Conservation (phyloP, 2,888 invertebrate species). For the Thelaira solivaga region DNA sequence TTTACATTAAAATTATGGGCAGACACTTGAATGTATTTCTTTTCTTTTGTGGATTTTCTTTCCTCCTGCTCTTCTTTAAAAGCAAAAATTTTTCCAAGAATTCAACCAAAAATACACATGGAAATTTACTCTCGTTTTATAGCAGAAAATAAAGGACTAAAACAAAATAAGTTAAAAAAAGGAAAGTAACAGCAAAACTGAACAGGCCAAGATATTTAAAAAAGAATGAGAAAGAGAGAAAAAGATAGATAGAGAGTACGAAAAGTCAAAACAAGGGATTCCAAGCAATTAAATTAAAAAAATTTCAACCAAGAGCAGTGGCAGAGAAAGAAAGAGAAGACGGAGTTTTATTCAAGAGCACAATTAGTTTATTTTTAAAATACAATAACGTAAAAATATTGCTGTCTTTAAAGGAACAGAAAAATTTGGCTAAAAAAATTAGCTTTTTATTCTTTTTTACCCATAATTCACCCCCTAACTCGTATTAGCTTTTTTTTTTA, state of each 20-base stretch:
- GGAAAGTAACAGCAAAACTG: too few species aligned
- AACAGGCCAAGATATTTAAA: too few species aligned
- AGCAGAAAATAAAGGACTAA: not conserved
- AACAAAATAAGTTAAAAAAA: not conserved
- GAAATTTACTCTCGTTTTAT: conserved; percentile 14
- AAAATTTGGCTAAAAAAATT: too few species aligned
- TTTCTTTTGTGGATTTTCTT: not conserved
- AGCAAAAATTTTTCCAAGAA: conserved; percentile 19
- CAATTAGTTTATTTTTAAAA: too few species aligned
- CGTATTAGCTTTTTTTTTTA: too few species aligned
- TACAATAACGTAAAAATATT: too few species aligned
- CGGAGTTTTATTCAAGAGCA: not conserved
- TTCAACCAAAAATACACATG: not conserved
- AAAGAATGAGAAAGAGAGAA: not conserved
- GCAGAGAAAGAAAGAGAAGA: not conserved
- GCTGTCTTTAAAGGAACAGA: too few species aligned
- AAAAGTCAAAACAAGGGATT: too few species aligned
- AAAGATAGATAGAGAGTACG: not conserved
- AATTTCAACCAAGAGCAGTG: not conserved
- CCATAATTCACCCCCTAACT: too few species aligned
- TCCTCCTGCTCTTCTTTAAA: not conserved
- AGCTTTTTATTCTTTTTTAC: too few species aligned
- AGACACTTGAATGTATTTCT: not conserved
- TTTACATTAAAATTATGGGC: not conserved
- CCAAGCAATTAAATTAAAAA: not conserved